Conservation (phyloP, 2,113 vertebrate species). For the Tretioscincus oriximinensis region DNA sequence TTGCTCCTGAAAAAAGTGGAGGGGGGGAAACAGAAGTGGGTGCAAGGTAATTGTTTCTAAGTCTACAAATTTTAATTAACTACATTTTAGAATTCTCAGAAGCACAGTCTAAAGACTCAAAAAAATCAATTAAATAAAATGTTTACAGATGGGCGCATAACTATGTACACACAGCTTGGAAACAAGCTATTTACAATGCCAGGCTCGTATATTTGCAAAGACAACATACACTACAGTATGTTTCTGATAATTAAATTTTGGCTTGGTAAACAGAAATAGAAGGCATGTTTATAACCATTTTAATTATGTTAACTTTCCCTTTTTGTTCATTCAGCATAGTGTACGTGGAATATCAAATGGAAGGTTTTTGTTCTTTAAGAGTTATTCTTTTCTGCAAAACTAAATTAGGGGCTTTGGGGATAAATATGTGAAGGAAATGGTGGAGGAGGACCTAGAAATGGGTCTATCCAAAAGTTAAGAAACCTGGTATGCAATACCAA, state of each 20-base stretch:
- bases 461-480: too few species aligned
- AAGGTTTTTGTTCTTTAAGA: neutral
- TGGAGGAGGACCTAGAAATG: too few species aligned
- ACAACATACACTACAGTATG: conserved; percentile 32
- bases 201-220: conserved; percentile 31
- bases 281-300: conserved; percentile 42
- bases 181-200: conserved; percentile 38
- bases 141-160: conserved; percentile 51
- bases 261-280: conserved; percentile 55
- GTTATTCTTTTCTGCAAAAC: neutral
- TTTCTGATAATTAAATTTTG: conserved; percentile 57
- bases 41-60: conserved; percentile 36
- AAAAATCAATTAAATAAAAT: conserved; percentile 56
- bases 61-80: conserved; percentile 54
- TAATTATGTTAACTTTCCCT: conserved; percentile 48
- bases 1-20: conserved; percentile 5
- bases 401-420: neutral
- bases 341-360: neutral
- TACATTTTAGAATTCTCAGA: conserved; percentile 41
- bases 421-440: neutral
- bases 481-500: too few species aligned
- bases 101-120: conserved; percentile 37
- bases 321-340: conserved; percentile 15
- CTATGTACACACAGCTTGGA: conserved; percentile 21
- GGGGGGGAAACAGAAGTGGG: neutral